These are phyloP conservation scores for Ferdinandea cuprea DNA, from an alignment of 2,888 invertebrate genomes.

Conservation along the genomic window DNA sequence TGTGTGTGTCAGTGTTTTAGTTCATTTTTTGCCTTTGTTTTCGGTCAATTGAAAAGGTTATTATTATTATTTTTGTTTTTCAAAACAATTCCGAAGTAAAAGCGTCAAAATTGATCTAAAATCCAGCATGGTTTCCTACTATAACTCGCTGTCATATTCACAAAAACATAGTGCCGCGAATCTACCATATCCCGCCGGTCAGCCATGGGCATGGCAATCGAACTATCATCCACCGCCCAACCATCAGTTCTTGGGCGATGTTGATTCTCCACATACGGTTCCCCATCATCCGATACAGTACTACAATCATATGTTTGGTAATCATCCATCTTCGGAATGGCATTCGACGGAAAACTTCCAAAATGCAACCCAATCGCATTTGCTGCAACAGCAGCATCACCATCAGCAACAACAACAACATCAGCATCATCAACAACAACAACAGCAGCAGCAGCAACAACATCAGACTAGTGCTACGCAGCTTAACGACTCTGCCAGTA, in stretches of 20 bases:
- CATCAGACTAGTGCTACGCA: conserved; percentile 77
- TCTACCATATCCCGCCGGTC: conserved; percentile 84
- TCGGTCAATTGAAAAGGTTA: not conserved
- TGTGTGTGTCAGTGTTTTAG: not conserved
- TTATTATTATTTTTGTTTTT: not conserved
- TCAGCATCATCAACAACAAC: conserved; percentile 74
- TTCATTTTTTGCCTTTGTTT: not conserved
- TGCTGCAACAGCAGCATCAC: conserved; percentile 78
- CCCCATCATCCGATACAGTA: conserved; percentile 83
- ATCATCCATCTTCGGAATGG: conserved; percentile 82
- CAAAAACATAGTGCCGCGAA: conserved; percentile 85
- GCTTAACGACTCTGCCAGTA: conserved; percentile 78
- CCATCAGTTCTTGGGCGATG: conserved; percentile 83
- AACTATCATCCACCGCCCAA: conserved; percentile 83
- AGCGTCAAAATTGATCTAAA: conserved; percentile 74
- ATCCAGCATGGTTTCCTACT: conserved; percentile 88
- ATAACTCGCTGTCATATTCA: conserved; percentile 87
- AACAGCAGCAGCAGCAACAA: conserved; percentile 79
- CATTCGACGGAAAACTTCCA: conserved; percentile 80
- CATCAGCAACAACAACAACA: too few species aligned
- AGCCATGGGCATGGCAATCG: conserved; percentile 83
- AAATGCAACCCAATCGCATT: conserved; percentile 78
- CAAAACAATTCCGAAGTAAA: conserved; percentile 28
- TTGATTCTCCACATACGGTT: conserved; percentile 82
- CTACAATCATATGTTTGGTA: conserved; percentile 83